Evolutionary conservation across 2,113 vertebrate genomes (phyloP).

Genomic region (Pangasianodon hypophthalmus): DNA sequence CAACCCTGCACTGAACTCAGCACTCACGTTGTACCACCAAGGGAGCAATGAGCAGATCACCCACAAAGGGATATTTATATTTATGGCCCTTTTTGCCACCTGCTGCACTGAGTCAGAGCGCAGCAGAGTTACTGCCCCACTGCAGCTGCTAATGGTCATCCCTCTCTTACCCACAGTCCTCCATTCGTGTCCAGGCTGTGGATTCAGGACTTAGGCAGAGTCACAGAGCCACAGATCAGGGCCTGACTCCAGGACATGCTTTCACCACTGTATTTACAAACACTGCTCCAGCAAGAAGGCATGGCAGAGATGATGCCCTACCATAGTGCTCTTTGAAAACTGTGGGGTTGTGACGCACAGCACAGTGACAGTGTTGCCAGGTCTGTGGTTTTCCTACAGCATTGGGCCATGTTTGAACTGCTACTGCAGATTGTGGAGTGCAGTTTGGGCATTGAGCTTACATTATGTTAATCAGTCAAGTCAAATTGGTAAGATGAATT

Average conservation of each 20-base stretch:
- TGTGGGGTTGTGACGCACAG: background rate
- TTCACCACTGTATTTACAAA: slow-evolving; percentile 51
- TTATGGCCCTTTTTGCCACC: slow-evolving; percentile 54
- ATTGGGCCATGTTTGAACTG: background rate
- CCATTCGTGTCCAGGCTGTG: slow-evolving; percentile 30
- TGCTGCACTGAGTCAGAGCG: slow-evolving; percentile 51
- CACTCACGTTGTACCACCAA: background rate
- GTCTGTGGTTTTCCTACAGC: background rate
- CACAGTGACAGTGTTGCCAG: background rate
- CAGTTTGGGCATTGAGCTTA: background rate
- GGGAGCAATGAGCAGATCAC: slow-evolving; percentile 3
- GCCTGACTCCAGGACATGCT: slow-evolving; percentile 26
- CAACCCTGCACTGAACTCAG: background rate
- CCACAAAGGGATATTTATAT: slow-evolving; percentile 50
- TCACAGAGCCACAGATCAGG: slow-evolving; percentile 20
- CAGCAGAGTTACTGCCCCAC: slow-evolving; percentile 38
- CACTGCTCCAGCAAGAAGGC: slow-evolving; percentile 45
- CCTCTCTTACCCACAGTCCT: slow-evolving; percentile 23
- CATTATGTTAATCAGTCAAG: background rate
- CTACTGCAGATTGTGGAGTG: background rate
- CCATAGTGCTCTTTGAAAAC: background rate
- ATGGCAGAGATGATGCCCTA: background rate
- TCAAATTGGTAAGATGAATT: background rate
- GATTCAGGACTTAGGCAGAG: slow-evolving; percentile 11
- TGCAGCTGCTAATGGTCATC: slow-evolving; percentile 27